Evolutionary conservation across 2,888 invertebrate species (phyloP), one percentile per base, ranked within the genome.

Genomic region (Philereme vetulata): DNA sequence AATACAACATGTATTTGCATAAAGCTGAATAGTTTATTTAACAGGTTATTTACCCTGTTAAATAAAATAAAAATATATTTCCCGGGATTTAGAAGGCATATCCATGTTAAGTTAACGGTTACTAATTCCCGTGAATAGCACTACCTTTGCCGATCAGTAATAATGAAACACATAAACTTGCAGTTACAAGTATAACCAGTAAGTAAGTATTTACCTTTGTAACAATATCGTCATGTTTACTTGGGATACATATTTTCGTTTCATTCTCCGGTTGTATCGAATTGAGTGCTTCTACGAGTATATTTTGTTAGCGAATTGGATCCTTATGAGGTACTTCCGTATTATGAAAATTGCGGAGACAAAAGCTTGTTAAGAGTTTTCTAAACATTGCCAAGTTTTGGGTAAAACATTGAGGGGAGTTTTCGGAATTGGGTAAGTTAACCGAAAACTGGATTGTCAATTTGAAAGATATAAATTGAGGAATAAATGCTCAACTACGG

Each of bases 301-400:
- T 88, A 82, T 88, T 88, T 85, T 86, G 79, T 62, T 80, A 78
- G 57, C 70, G 76, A 84, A 86, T 86, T 84, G 85, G 60, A 70
- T 74, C 68, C 60, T 47, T 58, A 54, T 42, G 54, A 55, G 54
- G 59, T 43, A 34, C 45, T 32, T 58, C 48, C 10, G 40, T 57
- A 47, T 57, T 55, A 58, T 40, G 58, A 55, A 55, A 49, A 57
- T 60, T 57, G 59, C 42, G 36, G 44, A 61, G 45, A 51, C 52
- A 52, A 58, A 55, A 51, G 56, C 51, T 61, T 53, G 10, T 52
- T 50, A 51, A 44, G 48, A 57, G 48, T 55, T 55, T 54, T 38
- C 46, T 45, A 46, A 58, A 38, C 42, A 51, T 61, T 56, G 50
- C 35, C 40, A 57, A 43, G 51, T 36, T 32, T 51, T 51, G 5